phyloP scores from a whole-genome alignment of 2,888 invertebrate species.

The Creontiades dilutus region DNA sequence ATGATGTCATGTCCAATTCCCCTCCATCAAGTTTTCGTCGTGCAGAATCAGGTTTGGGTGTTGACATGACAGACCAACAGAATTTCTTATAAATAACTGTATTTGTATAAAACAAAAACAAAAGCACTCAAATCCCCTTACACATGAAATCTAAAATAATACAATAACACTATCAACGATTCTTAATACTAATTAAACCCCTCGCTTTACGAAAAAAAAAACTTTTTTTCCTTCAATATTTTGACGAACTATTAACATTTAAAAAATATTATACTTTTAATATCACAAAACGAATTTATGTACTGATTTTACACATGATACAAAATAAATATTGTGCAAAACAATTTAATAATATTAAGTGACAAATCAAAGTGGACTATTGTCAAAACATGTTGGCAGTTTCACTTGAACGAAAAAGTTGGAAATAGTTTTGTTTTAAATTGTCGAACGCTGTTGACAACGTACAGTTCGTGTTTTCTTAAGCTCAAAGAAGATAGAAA shows the following conservation, averaged over 20 bases:
- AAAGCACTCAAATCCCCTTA: constrained; percentile 10
- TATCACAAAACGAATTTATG: constrained; percentile 23
- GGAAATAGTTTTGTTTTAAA: not conserved
- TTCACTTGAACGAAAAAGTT: not conserved
- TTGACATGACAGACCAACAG: not conserved
- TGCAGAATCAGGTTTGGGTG: not conserved
- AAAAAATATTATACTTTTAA: constrained; percentile 11
- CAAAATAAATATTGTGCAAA: constrained; percentile 4
- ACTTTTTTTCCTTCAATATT: not conserved
- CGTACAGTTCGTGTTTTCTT: not conserved
- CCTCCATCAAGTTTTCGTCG: too few species aligned
- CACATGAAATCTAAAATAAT: not conserved
- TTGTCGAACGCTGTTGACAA: not conserved
- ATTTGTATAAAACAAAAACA: constrained; percentile 33
- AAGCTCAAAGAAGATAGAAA: too few species aligned
- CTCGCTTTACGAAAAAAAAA: not conserved
- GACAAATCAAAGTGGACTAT: not conserved
- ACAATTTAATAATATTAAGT: not conserved
- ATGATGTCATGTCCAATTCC: too few species aligned
- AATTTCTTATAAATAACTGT: constrained; percentile 19
- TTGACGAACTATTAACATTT: constrained; percentile 17
- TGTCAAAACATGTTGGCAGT: not conserved
- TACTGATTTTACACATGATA: constrained; percentile 5
- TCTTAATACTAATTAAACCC: constrained; percentile 11
- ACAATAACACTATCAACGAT: constrained; percentile 21